Evolutionary conservation across 2,888 invertebrate genomes (phyloP).

Genomic region (Leptinotarsa juncta): DNA sequence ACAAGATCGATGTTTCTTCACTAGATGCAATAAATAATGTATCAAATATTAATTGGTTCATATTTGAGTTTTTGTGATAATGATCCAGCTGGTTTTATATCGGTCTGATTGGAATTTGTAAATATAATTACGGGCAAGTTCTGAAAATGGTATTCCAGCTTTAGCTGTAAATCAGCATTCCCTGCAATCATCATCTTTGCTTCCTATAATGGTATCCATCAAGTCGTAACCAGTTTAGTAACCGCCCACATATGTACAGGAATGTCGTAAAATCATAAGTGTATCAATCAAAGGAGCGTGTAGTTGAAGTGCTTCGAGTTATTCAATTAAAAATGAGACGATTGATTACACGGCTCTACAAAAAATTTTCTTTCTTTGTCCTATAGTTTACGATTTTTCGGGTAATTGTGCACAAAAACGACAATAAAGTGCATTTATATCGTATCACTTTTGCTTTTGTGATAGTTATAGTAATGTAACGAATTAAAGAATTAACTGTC

Average conservation of each 20-base stretch:
- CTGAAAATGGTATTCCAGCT: constrained; percentile 43
- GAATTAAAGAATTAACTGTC: too few relatives aligned
- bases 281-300: constrained; percentile 9
- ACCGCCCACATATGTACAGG: constrained; percentile 42
- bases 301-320: constrained; percentile 1
- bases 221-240: constrained; percentile 38
- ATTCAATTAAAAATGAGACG: neutral
- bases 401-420: too few relatives aligned
- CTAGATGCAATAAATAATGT: constrained; percentile 34
- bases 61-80: constrained; percentile 29
- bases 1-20: neutral
- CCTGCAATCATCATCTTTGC: constrained; percentile 40
- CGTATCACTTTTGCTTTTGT: too few relatives aligned
- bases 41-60: constrained; percentile 39
- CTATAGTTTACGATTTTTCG: too few relatives aligned
- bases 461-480: too few relatives aligned
- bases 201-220: constrained; percentile 43
- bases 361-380: too few relatives aligned
- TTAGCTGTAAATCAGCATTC: constrained; percentile 46
- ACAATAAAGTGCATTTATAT: too few relatives aligned
- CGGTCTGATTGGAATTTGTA: constrained; percentile 36
- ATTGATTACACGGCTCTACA: too few relatives aligned
- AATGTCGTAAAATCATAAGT: constrained; percentile 28
- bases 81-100: constrained; percentile 27
- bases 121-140: constrained; percentile 42